Percentiles rank a stretch among this genome's conserved stretches.
phyloP scores from a whole-genome alignment of 2,797 vertebrate genomes.

The Rachycentron canadum region DNA sequence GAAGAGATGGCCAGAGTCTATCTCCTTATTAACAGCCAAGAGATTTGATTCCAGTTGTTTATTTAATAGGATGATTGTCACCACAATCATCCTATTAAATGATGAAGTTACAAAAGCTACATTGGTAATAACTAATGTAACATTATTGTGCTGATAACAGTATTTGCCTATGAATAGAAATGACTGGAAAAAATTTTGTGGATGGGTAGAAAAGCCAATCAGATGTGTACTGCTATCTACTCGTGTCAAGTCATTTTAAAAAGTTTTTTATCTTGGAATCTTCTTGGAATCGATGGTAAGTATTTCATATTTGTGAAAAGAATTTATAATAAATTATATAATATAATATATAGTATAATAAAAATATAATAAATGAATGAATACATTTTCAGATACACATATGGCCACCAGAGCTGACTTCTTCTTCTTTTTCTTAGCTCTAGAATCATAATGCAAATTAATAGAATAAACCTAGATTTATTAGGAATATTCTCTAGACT shows the following conservation, averaged over 20 bases:
- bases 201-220: neutral
- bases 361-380: no score
- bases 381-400: neutral
- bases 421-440: no score
- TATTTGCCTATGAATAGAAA: conserved; percentile 5
- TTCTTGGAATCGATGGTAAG: neutral
- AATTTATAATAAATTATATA: no score
- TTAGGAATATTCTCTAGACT: no score
- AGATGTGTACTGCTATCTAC: neutral
- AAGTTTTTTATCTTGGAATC: neutral
- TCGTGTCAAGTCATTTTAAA: neutral
- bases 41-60: conserved; percentile 33
- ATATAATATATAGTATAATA: no score
- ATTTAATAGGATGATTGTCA: conserved; percentile 46
- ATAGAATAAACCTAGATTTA: neutral
- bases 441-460: conserved; percentile 11
- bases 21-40: conserved; percentile 27
- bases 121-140: conserved; percentile 18
- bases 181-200: neutral
- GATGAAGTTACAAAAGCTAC: neutral
- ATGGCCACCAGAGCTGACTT: neutral
- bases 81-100: conserved; percentile 26
- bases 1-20: conserved; percentile 18
- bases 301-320: conserved; percentile 12
- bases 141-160: conserved; percentile 15